Conservation (phyloP, 2,888 invertebrate genomes). For the Thalpophila matura region DNA sequence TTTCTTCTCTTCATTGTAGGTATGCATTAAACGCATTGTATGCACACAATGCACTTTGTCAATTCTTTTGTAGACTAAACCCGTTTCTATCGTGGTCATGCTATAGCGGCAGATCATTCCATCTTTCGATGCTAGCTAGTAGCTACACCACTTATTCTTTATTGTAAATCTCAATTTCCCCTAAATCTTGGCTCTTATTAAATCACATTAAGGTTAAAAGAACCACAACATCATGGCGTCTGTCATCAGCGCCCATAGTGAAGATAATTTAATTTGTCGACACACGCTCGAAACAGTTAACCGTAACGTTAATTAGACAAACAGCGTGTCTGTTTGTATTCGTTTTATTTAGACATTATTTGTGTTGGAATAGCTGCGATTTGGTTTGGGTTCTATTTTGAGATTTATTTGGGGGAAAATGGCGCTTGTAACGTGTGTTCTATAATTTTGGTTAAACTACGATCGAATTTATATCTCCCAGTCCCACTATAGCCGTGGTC, state of each 20-base stretch:
- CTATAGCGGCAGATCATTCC: no score
- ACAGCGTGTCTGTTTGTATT: slow-evolving; percentile 37
- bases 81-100: no score
- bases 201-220: slow-evolving; percentile 15
- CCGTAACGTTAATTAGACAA: slow-evolving; percentile 54
- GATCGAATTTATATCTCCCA: no score
- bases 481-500: no score
- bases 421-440: no score
- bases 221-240: slow-evolving; percentile 30
- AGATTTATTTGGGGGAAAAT: background rate
- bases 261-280: slow-evolving; percentile 57
- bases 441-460: no score
- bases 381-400: slow-evolving; percentile 25
- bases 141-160: background rate
- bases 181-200: slow-evolving; percentile 1
- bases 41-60: no score
- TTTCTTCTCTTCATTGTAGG: no score
- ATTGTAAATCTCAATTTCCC: background rate
- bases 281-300: slow-evolving; percentile 49
- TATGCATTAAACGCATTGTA: no score
- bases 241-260: slow-evolving; percentile 41
- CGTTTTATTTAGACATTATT: slow-evolving; percentile 41
- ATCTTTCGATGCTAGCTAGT: no score
- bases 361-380: slow-evolving; percentile 19
- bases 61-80: no score